Base-by-base conservation (phyloP, 1,140 invertebrate genomes). In the Physella acuta region DNA sequence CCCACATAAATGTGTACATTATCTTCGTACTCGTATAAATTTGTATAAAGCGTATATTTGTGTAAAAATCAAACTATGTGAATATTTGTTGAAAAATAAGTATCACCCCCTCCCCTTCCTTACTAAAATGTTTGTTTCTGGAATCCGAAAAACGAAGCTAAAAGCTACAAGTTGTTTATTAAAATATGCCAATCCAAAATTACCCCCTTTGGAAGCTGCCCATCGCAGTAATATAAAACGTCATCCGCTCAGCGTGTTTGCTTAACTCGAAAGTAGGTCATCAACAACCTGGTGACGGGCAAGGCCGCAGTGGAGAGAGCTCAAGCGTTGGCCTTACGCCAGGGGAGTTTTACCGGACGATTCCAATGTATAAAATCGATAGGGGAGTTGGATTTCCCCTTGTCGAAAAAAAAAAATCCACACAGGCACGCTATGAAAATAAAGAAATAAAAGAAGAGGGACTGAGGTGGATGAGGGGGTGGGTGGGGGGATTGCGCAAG, bases 341-440 rank as follows among this genome's bases (percentile, higher is more conserved):
- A 64, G 37, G 31, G 62, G 62, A 64, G 62, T 64, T 64, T 64
- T 64, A 64, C 62, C 49, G 44, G 62, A 24, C 28, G 62, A 64
- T 31, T 51, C 62, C 62, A 64, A n/a, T 28, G 26, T 52, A 52
- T 51, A 52, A 64, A 64, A 64, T 64, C 62, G 62, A 64, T 64
- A 49, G 39, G 62, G 62, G 62, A 30, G 26, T 44, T 26, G 3
- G 36, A 24, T 61, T 61, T 44, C 59, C 36, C 36, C 11, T 11
- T n/a, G n/a, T n/a, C n/a, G n/a, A n/a, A n/a, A n/a, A n/a, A n/a
- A n/a, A n/a, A n/a, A n/a, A n/a, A n/a, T n/a, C n/a, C n/a, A n/a
- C n/a, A n/a, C n/a, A n/a, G n/a, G n/a, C n/a, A n/a, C n/a, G n/a
- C n/a, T n/a, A n/a, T n/a, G n/a, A n/a, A n/a, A n/a, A n/a, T n/a